Base-by-base conservation (phyloP, 1,140 invertebrate genomes). In the Macrostomum lignano region DNA sequence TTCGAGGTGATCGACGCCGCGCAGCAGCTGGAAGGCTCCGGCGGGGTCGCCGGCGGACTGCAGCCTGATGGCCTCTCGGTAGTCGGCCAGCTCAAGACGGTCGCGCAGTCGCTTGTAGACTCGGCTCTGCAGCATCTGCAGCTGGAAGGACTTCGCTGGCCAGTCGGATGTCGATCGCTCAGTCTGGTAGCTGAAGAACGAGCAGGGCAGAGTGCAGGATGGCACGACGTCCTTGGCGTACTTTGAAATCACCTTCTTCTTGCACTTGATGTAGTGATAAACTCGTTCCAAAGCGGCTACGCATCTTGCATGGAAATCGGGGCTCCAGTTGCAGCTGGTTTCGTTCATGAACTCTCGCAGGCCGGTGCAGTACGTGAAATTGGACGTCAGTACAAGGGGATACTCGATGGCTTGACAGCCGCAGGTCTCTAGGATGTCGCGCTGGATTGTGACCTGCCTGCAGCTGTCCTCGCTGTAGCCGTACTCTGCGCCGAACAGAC, bases 341-440 rank as follows among this genome's bases (percentile, higher is more conserved):
- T 28, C 14, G 14, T 14, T 15, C 19, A 28, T 17, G 19, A 28
- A 28, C 9, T 15, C 9, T 28, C 3, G 26, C 26, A 28, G 15
- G 19, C 26, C 9, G 9, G 14, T 28, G 19, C 26, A 28, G 9
- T 15, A 28, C 9, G 26, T 14, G 19, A 28, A 15, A 28, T 28
- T 17, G 19, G 26, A 15, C 3, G 26, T 15, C 26, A 28, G 19
- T 15, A 28, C 26, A 28, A 28, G 19, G 15, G 32, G 22, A 20
- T 33, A 33, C 20, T 33, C 32, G 26, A 33, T 33, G 5, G 32
- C 32, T 14, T n/a, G 6, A 14, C 32, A 33, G 4, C 19, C 22
- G 11, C 32, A 33, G 3, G 13, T 21, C 19, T 33, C 20, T 3
- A 33, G 24, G 5, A 33, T 33, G 10, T 14, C 19, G 17, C 26